A percentile compares a stretch with the other conserved stretches of the same genome.
These are phyloP conservation scores for Lysandra coridon DNA, from an alignment of 2,888 invertebrate genomes.

Conservation along the genomic window DNA sequence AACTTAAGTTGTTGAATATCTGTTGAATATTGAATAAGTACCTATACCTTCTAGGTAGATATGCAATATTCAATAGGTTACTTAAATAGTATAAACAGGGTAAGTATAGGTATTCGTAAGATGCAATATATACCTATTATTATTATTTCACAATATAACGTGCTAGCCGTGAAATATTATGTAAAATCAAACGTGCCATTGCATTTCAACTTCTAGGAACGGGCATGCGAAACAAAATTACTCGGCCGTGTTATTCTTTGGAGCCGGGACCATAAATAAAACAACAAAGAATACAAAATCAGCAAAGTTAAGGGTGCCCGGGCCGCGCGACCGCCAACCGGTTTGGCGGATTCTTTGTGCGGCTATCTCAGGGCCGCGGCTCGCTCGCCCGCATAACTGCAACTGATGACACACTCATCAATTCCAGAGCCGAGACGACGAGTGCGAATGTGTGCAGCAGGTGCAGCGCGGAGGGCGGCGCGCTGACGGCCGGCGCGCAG, in stretches of 20 bases:
- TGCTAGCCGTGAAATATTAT: background rate
- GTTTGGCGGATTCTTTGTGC: constrained; percentile 69
- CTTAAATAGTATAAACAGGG: too few species aligned
- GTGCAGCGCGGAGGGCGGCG: constrained; percentile 56
- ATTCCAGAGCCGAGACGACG: constrained; percentile 58
- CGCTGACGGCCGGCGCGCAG: constrained; percentile 69
- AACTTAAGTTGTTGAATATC: too few species aligned
- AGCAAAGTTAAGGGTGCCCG: constrained; percentile 66
- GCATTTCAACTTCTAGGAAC: constrained; percentile 22
- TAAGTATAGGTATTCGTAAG: too few species aligned
- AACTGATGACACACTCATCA: constrained; percentile 52
- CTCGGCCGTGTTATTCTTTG: constrained; percentile 45
- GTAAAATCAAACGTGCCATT: background rate
- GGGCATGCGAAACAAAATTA: constrained; percentile 23
- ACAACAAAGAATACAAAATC: constrained; percentile 66
- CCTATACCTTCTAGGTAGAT: too few species aligned
- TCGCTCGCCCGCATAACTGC: constrained; percentile 48
- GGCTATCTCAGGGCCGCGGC: constrained; percentile 56
- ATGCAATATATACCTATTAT: too few species aligned
- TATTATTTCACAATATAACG: too few species aligned
- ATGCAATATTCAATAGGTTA: too few species aligned
- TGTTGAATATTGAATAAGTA: too few species aligned
- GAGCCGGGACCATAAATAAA: constrained; percentile 57
- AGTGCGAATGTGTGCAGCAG: constrained; percentile 62
- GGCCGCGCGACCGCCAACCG: constrained; percentile 65